Evolutionary conservation across 2,888 invertebrate species (phyloP), one percentile per base, ranked within the genome.

Genomic region (Cyaniris semiargus): DNA sequence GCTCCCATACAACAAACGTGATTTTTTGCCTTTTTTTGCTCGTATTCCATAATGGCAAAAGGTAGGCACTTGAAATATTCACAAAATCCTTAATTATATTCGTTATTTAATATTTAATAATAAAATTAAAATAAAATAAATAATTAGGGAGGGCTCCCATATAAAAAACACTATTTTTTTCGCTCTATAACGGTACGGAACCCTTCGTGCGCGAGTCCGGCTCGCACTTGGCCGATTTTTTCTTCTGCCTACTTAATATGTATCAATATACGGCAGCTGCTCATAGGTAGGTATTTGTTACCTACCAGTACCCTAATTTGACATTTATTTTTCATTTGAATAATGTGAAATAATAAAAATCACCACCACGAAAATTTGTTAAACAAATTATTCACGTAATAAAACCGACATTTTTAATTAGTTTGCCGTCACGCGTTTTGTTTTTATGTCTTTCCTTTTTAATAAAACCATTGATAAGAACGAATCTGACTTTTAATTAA

Each of bases 301-400:
- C 60, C 60, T 27, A 15, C 60, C 60, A 23, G 27, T 27, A 66
- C 31, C 66, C 27, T 27, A 31, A 66, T 66, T 66, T 66, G 66
- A 66, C 66, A 66, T 66, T 31, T 27, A 66, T 27, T 66, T 66
- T 66, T 66, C 21, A 66, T 66, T 66, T 66, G 15, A 66, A 31
- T 66, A 66, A 66, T 66, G 23, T 60, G 66, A 66, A 6, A 66
- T 66, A 66, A 27, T 27, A 66, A 66, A 15, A 53, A 53, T 53
- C 53, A 53, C 18, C 53, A 18, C 53, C 4, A 53, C 53, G 21
- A 31, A 66, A 66, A 27, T 66, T 66, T 31, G 27, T 66, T 31
- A 66, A 66, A 31, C 66, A 66, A 66, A 66, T 66, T 66, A 66
- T 66, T 66, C 27, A 27, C 66, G 27, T 66, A 66, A 66, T 66